phyloP scores from a whole-genome alignment of 2,888 invertebrate species.

The Atherix ibis region DNA sequence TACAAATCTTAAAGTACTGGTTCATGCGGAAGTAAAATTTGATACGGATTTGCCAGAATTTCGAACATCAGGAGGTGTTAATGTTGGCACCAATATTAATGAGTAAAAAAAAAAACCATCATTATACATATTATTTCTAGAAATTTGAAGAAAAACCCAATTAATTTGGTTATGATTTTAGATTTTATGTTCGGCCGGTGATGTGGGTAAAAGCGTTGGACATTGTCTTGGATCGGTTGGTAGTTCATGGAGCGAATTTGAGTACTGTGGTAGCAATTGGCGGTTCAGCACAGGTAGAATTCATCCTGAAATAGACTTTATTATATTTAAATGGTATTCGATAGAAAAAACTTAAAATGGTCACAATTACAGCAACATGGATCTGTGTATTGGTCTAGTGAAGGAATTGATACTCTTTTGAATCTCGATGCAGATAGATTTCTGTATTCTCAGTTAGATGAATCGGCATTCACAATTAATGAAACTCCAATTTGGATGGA shows the following conservation, averaged over 20 bases:
- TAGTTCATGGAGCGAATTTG: constrained; percentile 69
- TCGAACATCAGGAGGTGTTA: constrained; percentile 42
- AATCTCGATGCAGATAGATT: constrained; percentile 57
- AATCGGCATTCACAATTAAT: constrained; percentile 55
- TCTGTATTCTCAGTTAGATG: constrained; percentile 66
- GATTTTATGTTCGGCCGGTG: constrained; percentile 66
- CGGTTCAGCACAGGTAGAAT: constrained; percentile 73
- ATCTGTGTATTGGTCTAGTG: constrained; percentile 84
- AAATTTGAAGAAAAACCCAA: no score
- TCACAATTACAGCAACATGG: constrained; percentile 93
- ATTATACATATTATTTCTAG: no score
- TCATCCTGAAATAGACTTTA: no score
- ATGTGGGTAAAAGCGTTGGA: constrained; percentile 96
- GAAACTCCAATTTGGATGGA: constrained; percentile 97
- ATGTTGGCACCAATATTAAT: constrained; percentile 32
- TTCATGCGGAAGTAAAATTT: constrained; percentile 74
- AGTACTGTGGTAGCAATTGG: constrained; percentile 68
- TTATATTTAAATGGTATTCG: no score
- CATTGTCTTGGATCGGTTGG: constrained; percentile 69
- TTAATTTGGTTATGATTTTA: no score
- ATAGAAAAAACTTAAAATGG: no score
- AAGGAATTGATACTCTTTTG: constrained; percentile 46
- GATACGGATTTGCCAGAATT: constrained; percentile 90
- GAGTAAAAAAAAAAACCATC: no score
- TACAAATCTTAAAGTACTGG: constrained; percentile 52